Evolutionary conservation across 1,140 invertebrate genomes (phyloP), one percentile per base, ranked within the genome.

Genomic region (Paralvinella palmiformis): DNA sequence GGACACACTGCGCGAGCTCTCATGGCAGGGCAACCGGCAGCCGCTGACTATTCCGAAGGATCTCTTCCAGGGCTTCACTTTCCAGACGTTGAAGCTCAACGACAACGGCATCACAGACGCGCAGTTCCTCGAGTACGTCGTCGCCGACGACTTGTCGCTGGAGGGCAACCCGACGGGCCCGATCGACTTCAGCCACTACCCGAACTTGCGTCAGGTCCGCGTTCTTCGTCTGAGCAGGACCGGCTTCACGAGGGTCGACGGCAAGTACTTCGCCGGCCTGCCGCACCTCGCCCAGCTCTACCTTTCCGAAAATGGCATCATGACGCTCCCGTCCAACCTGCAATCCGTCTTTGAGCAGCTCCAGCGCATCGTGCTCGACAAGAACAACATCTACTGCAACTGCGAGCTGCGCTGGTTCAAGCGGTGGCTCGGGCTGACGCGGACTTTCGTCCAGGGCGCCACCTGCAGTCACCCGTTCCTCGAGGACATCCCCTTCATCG

Each of bases 31-130:
- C 48, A 63, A 63, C 24, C 50, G 36, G 31, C 31, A 36, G 15
- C 62, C 62, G 5, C 32, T 63, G 1, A 1, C 15, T 17, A 22
- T 63, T 10, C 27, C 50, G 3, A 32, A 7, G 4, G 50, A 63
- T 22, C n/a, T 57, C 3, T 63, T 63, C 37, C 17, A 36, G 3
- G 62, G 52, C 20, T 63, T 63, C 24, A 20, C 33, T 17, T 56
- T 63, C 32, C 15, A 29, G 32, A 29, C n/a, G 29, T 36, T 63
- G 24, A 63, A 63, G 3, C 50, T 63, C 27, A 44, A 33, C n/a
- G 29, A 55, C 52, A 63, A 56, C 50, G 62, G 62, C 50, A 56
- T 63, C 33, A n/a, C 17, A 27, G 50, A 63, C 27, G 53, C 36
- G 5, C 0, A 29, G 22, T 63, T 63, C 53, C 52, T 63, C 0